Conservation (phyloP, 2,888 invertebrate genomes). For the Brassicogethes aeneus region DNA sequence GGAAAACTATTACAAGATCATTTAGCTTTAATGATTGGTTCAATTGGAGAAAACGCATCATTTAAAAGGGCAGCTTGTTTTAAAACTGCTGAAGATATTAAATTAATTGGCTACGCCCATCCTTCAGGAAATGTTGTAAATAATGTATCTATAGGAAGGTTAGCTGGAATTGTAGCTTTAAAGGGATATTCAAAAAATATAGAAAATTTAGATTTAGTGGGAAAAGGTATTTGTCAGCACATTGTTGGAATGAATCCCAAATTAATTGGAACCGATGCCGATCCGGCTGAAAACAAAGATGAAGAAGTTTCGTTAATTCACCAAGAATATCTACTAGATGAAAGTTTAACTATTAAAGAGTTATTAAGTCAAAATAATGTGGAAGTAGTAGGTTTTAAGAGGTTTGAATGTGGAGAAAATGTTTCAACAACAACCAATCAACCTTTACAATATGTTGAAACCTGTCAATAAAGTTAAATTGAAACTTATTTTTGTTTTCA, state of each 20-base stretch:
- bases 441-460: slow-evolving; percentile 52
- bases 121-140: slow-evolving; percentile 50
- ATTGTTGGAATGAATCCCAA: slow-evolving; percentile 81
- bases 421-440: slow-evolving; percentile 26
- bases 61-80: slow-evolving; percentile 71
- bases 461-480: slow-evolving; percentile 45
- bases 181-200: slow-evolving; percentile 37
- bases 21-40: slow-evolving; percentile 77
- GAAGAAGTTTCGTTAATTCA: slow-evolving; percentile 73
- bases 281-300: slow-evolving; percentile 57
- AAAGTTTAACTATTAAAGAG: slow-evolving; percentile 62
- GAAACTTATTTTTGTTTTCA: slow-evolving; percentile 24
- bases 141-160: slow-evolving; percentile 63
- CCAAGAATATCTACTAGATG: slow-evolving; percentile 82
- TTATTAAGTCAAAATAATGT: slow-evolving; percentile 56
- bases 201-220: slow-evolving; percentile 37
- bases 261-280: slow-evolving; percentile 56
- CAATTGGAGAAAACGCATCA: slow-evolving; percentile 83
- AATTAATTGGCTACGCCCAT: slow-evolving; percentile 69
- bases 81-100: slow-evolving; percentile 48
- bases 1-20: slow-evolving; percentile 72
- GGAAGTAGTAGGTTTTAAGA: slow-evolving; percentile 68
- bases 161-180: slow-evolving; percentile 75
- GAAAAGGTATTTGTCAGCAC: slow-evolving; percentile 81
- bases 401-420: slow-evolving; percentile 81